Percentiles rank a stretch among this genome's conserved stretches.
These are phyloP conservation scores for Sakesphorus luctuosus DNA, from an alignment of 2,113 vertebrate species.

Conservation along the genomic window DNA sequence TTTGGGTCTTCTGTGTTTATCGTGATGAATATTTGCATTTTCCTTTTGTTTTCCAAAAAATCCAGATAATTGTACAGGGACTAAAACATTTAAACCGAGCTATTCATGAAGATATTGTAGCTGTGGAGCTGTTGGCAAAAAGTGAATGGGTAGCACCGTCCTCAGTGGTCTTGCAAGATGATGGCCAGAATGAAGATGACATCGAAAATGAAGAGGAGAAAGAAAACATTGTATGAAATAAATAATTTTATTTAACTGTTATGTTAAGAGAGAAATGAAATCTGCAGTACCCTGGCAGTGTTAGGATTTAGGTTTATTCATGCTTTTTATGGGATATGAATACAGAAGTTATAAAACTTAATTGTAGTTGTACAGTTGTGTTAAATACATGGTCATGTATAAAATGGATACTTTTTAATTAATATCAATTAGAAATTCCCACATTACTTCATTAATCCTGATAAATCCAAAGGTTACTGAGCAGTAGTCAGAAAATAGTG, in stretches of 20 bases:
- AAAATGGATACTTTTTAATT: background rate
- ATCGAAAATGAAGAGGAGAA: conserved; percentile 83
- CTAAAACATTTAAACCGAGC: conserved; percentile 92
- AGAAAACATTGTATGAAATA: conserved; percentile 73
- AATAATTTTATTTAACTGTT: background rate
- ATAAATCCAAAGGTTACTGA: background rate
- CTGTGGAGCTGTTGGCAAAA: conserved; percentile 86
- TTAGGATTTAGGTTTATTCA: background rate
- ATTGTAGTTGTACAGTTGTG: background rate
- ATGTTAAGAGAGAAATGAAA: background rate
- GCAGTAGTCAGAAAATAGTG: background rate
- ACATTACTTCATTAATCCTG: background rate
- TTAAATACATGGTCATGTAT: background rate
- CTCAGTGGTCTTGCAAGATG: conserved; percentile 91
- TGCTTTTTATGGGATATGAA: background rate
- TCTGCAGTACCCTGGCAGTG: background rate
- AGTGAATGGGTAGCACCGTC: conserved; percentile 88
- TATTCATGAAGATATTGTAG: conserved; percentile 93
- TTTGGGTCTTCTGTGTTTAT: background rate
- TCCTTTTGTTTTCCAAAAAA: background rate
- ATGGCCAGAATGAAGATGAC: conserved; percentile 83
- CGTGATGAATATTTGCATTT: background rate
- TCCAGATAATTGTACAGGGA: conserved; percentile 91
- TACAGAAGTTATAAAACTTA: background rate
- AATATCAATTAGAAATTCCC: background rate